These are phyloP conservation scores for Aurelia aurita DNA, from an alignment of 30 jellyfish, hydroid and myxozoan genomes.

Conservation along the genomic window DNA sequence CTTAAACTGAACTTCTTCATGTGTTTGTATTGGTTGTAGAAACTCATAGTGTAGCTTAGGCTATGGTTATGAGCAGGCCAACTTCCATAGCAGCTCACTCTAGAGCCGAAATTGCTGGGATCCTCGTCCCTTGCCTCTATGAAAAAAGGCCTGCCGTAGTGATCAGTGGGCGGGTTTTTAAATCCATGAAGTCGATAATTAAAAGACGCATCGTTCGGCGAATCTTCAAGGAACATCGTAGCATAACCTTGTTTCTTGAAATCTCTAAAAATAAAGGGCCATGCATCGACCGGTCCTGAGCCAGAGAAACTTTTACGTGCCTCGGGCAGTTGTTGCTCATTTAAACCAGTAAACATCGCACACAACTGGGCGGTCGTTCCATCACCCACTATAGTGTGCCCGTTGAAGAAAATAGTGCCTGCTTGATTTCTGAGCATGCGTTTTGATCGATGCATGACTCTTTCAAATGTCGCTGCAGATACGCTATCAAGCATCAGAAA, in stretches of 20 bases:
- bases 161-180: slow-evolving; percentile 64
- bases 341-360: slow-evolving; percentile 63
- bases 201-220: slow-evolving; percentile 49
- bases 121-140: slow-evolving; percentile 13
- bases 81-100: slow-evolving; percentile 22
- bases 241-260: slow-evolving; percentile 57
- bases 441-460: slow-evolving; percentile 33
- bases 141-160: slow-evolving; percentile 73
- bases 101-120: not conserved
- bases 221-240: slow-evolving; percentile 67
- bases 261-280: slow-evolving; percentile 82
- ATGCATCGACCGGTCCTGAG: slow-evolving; percentile 52
- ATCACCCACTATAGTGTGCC: slow-evolving; percentile 81
- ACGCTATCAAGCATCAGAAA: slow-evolving; percentile 22
- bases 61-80: slow-evolving; percentile 21
- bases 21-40: slow-evolving; percentile 22
- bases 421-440: slow-evolving; percentile 9
- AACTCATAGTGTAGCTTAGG: slow-evolving; percentile 22
- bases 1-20: slow-evolving; percentile 34
- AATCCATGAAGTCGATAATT: slow-evolving; percentile 77
- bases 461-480: slow-evolving; percentile 38
- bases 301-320: slow-evolving; percentile 39
- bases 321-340: slow-evolving; percentile 59
- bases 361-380: slow-evolving; percentile 76
- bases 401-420: slow-evolving; percentile 38